Percentiles rank a stretch among this genome's conserved stretches.
These are phyloP conservation scores for Notodonta ziczac DNA, from an alignment of 2,888 invertebrate species.

Conservation along the genomic window DNA sequence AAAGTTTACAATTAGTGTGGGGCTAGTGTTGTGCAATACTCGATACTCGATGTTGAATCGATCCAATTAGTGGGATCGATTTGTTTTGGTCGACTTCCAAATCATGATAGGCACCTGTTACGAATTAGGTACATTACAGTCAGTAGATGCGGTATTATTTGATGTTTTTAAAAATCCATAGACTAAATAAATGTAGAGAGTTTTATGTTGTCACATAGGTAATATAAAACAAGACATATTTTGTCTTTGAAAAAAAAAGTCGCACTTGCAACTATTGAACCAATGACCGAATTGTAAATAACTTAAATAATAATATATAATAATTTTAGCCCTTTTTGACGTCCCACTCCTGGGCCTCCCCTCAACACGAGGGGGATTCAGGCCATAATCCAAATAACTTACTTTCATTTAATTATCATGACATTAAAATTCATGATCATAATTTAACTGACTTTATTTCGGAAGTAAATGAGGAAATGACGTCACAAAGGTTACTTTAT, in stretches of 20 bases:
- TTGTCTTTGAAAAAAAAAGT: no score
- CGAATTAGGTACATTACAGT: slow-evolving; percentile 20
- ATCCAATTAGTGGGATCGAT: slow-evolving; percentile 70
- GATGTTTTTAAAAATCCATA: neutral
- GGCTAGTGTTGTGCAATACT: slow-evolving; percentile 53
- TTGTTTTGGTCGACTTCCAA: slow-evolving; percentile 73
- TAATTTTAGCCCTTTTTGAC: no score
- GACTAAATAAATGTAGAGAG: neutral
- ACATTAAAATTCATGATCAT: neutral
- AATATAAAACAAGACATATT: no score
- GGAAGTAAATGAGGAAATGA: neutral
- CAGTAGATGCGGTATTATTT: slow-evolving; percentile 47
- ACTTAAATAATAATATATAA: no score
- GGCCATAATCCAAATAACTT: no score
- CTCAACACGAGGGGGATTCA: no score
- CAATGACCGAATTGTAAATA: no score
- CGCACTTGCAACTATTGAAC: no score
- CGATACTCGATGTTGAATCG: slow-evolving; percentile 42
- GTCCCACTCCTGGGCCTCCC: no score
- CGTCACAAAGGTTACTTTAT: slow-evolving; percentile 10
- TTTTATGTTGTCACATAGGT: no score
- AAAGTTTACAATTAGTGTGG: slow-evolving; percentile 35
- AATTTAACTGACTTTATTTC: neutral
- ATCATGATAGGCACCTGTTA: slow-evolving; percentile 68
- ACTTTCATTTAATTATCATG: no score